Evolutionary conservation across 2,888 invertebrate species (phyloP), one percentile per base, ranked within the genome.

Genomic region (Endotricha flammealis): DNA sequence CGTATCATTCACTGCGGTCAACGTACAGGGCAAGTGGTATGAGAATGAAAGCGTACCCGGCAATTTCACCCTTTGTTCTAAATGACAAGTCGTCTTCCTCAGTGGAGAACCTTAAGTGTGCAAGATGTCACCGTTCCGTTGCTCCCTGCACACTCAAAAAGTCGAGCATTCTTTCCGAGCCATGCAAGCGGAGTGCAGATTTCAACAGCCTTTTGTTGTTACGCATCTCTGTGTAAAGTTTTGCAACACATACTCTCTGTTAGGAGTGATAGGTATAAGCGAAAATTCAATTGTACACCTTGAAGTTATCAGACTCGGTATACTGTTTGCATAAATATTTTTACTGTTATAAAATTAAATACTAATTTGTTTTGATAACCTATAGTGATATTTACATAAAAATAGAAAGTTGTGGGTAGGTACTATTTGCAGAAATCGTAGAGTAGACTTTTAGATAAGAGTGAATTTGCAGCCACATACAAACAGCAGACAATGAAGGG

Each of bases 1-100:
- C 9, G 24, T 36, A 29, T 27, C 10, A 16, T 71, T 58, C 41
- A 63, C 63, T 64, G 76, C 79, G 79, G 80, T 80, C 78, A 80
- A 71, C 55, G 73, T 48, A 65, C 71, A 70, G 55, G 46, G 48
- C 57, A 64, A 64, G 62, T 45, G 59, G 54, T 50, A 50, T 39
- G 36, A 50, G 69, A 69, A 62, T 64, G 60, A 63, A 63, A 48
- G 61, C 63, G 48, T 74, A 74, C 48, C 65, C 53, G 67, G 74
- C 75, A 69, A 73, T 79, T 77, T 75, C 62, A 68, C 57, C 77
- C 71, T 78, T 81, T 82, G 81, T 83, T 75, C 72, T 69, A 76
- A 80, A 78, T 76, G 70, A 76, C 68, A 67, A 71, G 71, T 69
- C 65, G 65, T 68, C 72, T 70, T 68, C 60, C 48, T 56, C 54